Conservation (phyloP, 92 coral and sea anemone species). For the Parazoanthus darwini region DNA sequence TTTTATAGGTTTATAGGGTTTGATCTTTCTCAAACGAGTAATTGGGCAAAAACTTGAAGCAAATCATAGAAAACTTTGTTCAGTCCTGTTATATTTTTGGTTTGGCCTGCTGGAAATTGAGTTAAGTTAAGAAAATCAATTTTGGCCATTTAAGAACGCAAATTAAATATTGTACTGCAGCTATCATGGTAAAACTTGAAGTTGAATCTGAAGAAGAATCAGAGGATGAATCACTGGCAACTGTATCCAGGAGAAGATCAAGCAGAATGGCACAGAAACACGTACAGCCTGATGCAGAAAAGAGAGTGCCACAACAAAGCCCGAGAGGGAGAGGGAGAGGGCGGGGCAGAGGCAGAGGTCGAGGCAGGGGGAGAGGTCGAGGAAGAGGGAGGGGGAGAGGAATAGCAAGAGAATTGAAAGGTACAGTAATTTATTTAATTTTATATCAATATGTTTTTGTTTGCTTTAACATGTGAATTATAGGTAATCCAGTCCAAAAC, state of each 20-base stretch:
- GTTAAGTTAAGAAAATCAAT: too few relatives aligned
- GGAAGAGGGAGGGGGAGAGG: neutral
- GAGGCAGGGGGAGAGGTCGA: neutral
- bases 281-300: neutral
- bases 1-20: too few relatives aligned
- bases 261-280: neutral
- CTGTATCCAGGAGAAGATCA: neutral
- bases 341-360: neutral
- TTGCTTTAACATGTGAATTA: too few relatives aligned
- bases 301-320: neutral
- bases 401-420: neutral
- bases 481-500: too few relatives aligned
- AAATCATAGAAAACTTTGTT: too few relatives aligned
- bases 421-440: too few relatives aligned
- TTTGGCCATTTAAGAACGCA: too few relatives aligned
- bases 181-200: neutral
- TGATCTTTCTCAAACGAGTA: too few relatives aligned
- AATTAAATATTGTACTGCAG: neutral
- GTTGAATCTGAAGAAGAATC: slow-evolving; percentile 15
- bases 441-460: too few relatives aligned
- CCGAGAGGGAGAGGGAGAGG: neutral
- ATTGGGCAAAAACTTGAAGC: too few relatives aligned
- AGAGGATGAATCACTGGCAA: neutral
- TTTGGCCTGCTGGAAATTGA: too few relatives aligned
- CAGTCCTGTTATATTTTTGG: too few relatives aligned